Evolutionary conservation across 2,888 invertebrate species (phyloP).

Genomic region (Rhabditoides inermis): DNA sequence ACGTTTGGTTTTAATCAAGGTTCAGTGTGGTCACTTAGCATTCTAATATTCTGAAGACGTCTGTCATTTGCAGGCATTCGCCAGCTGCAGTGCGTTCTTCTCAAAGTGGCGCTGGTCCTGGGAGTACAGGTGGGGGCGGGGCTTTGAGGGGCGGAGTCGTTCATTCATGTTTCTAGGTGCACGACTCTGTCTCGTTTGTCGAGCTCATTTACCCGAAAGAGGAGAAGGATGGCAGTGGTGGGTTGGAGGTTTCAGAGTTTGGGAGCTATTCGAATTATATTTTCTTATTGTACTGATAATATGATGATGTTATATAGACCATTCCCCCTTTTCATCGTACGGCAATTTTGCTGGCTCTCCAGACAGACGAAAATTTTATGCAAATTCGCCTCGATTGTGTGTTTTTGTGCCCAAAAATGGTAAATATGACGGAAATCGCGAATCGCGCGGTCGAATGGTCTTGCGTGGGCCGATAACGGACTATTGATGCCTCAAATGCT

Average conservation of each 20-base stretch:
- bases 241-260: neutral
- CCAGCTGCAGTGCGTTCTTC: conserved; percentile 84
- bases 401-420: too few species aligned
- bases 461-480: too few species aligned
- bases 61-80: conserved; percentile 66
- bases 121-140: conserved; percentile 94
- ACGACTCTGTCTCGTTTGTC: conserved; percentile 83
- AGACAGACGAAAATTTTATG: too few species aligned
- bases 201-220: conserved; percentile 68
- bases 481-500: too few species aligned
- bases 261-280: neutral
- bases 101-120: conserved; percentile 81
- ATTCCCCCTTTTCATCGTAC: too few species aligned
- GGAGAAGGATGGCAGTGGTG: too few species aligned
- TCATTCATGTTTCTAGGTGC: too few species aligned
- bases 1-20: neutral
- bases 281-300: neutral
- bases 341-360: too few species aligned
- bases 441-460: neutral
- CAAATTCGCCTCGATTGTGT: too few species aligned
- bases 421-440: neutral
- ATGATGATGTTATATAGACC: too few species aligned
- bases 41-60: conserved; percentile 1
- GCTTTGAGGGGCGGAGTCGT: too few species aligned
- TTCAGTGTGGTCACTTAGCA: neutral